phyloP scores from a whole-genome alignment of 2,797 vertebrate genomes.

The Sarcophilus harrisii region DNA sequence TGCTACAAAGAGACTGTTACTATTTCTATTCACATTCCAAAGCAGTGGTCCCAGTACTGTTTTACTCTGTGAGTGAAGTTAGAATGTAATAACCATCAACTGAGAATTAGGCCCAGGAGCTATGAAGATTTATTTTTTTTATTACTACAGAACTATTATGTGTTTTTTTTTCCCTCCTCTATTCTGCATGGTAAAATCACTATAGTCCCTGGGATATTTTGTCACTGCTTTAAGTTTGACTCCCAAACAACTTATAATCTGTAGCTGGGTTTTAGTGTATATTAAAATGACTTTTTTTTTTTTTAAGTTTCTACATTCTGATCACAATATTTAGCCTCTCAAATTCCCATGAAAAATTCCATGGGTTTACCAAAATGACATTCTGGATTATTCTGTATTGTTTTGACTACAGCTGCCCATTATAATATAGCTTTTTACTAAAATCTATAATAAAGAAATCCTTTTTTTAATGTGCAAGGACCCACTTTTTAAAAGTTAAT shows the following conservation, averaged over 20 bases:
- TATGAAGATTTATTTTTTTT: conserved; percentile 19
- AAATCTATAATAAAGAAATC: neutral
- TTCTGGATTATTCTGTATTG: neutral
- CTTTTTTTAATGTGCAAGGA: conserved; percentile 21
- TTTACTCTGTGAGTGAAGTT: conserved; percentile 1
- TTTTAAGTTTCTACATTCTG: neutral
- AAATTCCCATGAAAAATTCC: neutral
- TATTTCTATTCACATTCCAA: neutral
- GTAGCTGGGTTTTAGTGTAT: neutral
- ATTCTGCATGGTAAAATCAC: neutral
- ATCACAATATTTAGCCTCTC: neutral
- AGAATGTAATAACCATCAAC: neutral
- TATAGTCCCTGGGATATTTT: neutral
- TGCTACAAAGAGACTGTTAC: neutral
- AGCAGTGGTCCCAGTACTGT: neutral
- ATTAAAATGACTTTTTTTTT: neutral
- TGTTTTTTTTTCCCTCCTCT: neutral
- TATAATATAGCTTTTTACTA: neutral
- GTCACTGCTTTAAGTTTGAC: neutral
- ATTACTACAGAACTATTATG: neutral
- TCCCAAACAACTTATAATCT: neutral
- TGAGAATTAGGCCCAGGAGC: neutral
- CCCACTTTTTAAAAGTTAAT: neutral
- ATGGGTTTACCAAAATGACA: neutral
- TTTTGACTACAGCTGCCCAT: neutral